Conservation (phyloP, 2,888 invertebrate species). For the Macrophya annulata region DNA sequence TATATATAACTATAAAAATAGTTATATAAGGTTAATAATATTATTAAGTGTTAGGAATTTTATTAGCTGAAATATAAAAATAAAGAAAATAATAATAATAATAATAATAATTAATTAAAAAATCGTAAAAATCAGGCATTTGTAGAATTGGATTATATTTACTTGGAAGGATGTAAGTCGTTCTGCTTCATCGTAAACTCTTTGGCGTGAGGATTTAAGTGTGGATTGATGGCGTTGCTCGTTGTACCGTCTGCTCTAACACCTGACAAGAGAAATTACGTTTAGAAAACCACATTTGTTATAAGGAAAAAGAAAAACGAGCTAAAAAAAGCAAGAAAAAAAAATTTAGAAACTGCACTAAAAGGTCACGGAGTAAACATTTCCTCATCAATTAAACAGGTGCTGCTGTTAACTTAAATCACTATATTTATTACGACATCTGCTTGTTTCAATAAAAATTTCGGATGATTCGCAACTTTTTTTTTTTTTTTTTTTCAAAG, state of each 20-base stretch:
- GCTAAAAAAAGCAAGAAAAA: neutral
- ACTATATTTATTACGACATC: neutral
- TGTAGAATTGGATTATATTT: slow-evolving; percentile 68
- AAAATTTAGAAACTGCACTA: neutral
- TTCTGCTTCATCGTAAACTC: slow-evolving; percentile 92
- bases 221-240: slow-evolving; percentile 79
- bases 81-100: too few species aligned
- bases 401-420: neutral
- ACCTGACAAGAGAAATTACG: slow-evolving; percentile 77
- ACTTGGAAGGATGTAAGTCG: slow-evolving; percentile 78
- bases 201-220: slow-evolving; percentile 93
- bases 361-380: neutral
- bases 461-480: neutral
- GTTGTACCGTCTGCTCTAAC: slow-evolving; percentile 83
- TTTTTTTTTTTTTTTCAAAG: neutral
- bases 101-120: too few species aligned
- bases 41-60: slow-evolving; percentile 74
- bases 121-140: slow-evolving; percentile 72
- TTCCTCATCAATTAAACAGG: neutral
- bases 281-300: slow-evolving; percentile 20
- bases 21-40: slow-evolving; percentile 70
- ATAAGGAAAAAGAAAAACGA: neutral
- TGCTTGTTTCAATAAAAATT: neutral
- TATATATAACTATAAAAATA: too few species aligned
- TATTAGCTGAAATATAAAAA: slow-evolving; percentile 66